Evolutionary conservation across 35 echinoderm and acorn worm species (phyloP), one percentile per base, ranked within the genome.

Genomic region (Nesometra sesokonis): DNA sequence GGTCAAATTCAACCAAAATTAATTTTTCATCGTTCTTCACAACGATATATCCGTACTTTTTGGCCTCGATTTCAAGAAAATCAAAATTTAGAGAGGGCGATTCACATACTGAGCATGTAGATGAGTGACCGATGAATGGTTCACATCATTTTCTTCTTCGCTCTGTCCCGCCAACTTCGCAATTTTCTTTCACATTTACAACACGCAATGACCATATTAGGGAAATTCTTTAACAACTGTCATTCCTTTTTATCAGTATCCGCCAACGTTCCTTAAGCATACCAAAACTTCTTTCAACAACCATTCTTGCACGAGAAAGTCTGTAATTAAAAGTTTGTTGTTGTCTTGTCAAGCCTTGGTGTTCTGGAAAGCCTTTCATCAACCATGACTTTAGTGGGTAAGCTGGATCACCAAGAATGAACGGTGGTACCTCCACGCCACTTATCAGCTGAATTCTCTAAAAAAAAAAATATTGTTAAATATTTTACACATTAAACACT

Each of bases 351-450:
- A 52, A 30, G 87, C 23, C 27, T 76, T 39, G 1, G 85, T 89
- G 0, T 30, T 88, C 93, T 21, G 88, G 77, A 76, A 84, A 90
- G 0, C 47, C 84, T 32, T 94, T 90, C 85, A 94, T 90, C 29
- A 94, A 46, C 52, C 82, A 90, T 31, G 35, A 38, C 34, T 47
- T 36, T 15, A 94, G 36, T 9, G 85, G 88, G 40, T 94, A 90
- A 17, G 93, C 93, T 27, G 92, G 88, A 82, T 93, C 92, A 46
- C 92, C 92, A 29, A 93, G 17, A 52, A 93, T 90, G 32, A 94
- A 35, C 30, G 82, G 32, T 23, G 93, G 93, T 2, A 94, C 82
- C 13, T 94, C 78, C 35, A 46, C 33, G 27, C 93, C 93, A 84
- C 88, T 38, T 30, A 94, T 84, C 19, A 47, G 57, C 47, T 82